Percentiles rank a stretch among this genome's conserved stretches.
Evolutionary conservation across 2,888 invertebrate species (phyloP).

Genomic region (Ypsolopha scabrella): DNA sequence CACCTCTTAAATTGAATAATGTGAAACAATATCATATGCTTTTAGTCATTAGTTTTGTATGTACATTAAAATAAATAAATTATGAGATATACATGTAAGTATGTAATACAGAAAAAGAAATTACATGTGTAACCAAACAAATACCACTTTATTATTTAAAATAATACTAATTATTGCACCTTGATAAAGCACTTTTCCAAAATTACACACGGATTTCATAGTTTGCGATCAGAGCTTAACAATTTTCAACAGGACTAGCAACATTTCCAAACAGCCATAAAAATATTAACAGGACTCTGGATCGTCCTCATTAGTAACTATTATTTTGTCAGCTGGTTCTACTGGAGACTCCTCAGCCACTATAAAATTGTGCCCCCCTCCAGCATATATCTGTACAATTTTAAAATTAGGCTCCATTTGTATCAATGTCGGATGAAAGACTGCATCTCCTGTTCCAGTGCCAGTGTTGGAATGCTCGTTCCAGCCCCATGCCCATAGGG

Average conservation of each 20-base stretch:
- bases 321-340: not conserved
- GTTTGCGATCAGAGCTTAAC: not conserved
- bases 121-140: not conserved
- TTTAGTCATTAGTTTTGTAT: constrained; percentile 1
- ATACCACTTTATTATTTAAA: not conserved
- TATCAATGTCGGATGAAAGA: constrained; percentile 39
- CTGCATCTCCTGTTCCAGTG: constrained; percentile 41
- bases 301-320: not conserved
- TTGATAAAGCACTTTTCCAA: too few relatives aligned
- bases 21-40: not conserved
- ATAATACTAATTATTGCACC: not conserved
- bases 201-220: too few relatives aligned
- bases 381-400: constrained; percentile 45
- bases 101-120: not conserved
- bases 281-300: not conserved
- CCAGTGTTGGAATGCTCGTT: constrained; percentile 92
- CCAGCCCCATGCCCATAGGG: constrained; percentile 88
- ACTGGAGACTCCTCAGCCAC: constrained; percentile 17
- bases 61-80: not conserved
- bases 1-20: constrained; percentile 5
- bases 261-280: not conserved
- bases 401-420: constrained; percentile 20
- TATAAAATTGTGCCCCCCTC: constrained; percentile 58
- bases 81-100: too few relatives aligned
- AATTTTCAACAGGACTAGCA: not conserved